Evolutionary conservation across 2,113 vertebrate genomes (phyloP).

Genomic region (Ciconia stormi): DNA sequence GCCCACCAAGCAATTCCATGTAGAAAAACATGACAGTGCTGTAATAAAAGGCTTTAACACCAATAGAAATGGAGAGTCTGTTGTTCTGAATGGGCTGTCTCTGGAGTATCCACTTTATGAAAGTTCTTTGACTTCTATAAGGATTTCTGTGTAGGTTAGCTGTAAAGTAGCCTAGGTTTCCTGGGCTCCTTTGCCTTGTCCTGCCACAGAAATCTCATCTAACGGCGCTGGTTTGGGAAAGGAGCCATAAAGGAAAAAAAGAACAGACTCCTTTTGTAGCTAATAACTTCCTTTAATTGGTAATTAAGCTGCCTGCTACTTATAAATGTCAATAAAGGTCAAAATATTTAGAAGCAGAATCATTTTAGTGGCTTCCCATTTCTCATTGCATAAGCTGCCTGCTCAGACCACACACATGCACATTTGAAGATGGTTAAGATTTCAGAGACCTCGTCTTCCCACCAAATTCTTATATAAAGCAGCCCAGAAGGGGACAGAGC

Average conservation of each 20-base stretch:
- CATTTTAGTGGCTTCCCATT: constrained; percentile 67
- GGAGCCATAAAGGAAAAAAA: constrained; percentile 38
- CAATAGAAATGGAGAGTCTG: not conserved
- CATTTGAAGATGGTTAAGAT: constrained; percentile 52
- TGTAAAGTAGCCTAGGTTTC: not conserved
- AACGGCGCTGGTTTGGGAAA: constrained; percentile 46
- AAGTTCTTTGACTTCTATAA: not conserved
- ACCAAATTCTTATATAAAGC: constrained; percentile 16
- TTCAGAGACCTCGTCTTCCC: constrained; percentile 52
- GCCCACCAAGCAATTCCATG: not conserved
- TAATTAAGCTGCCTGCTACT: constrained; percentile 70
- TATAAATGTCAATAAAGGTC: constrained; percentile 72
- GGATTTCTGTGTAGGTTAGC: not conserved
- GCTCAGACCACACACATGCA: constrained; percentile 55
- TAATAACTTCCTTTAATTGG: constrained; percentile 70
- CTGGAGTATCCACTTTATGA: not conserved
- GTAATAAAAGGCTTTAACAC: not conserved
- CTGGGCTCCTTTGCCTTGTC: constrained; percentile 8
- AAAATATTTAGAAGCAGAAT: constrained; percentile 71
- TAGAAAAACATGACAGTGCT: not conserved
- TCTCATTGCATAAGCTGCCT: constrained; percentile 56
- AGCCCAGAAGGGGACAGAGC: constrained; percentile 53
- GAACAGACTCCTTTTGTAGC: constrained; percentile 67
- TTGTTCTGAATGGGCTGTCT: not conserved
- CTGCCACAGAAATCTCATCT: constrained; percentile 30